Evolutionary conservation across 2,797 vertebrate genomes (phyloP).

Genomic region (Acanthurus tractus): DNA sequence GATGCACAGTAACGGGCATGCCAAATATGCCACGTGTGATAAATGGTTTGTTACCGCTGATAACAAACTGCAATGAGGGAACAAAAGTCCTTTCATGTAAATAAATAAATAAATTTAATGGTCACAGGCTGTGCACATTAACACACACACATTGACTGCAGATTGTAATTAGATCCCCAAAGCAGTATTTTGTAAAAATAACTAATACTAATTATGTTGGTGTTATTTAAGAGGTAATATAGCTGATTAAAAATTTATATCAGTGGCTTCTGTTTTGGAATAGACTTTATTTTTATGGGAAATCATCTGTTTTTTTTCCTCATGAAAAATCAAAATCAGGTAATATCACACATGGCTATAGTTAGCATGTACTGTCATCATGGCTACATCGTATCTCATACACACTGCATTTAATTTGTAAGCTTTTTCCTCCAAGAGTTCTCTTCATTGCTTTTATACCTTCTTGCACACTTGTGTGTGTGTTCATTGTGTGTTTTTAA

Average conservation of each 20-base stretch:
- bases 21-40: conserved; percentile 58
- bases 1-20: conserved; percentile 42
- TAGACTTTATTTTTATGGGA: background rate
- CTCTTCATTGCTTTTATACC: background rate
- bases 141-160: background rate
- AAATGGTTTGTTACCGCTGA: conserved; percentile 38
- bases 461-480: conserved; percentile 19
- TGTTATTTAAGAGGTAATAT: conserved; percentile 8
- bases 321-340: conserved; percentile 9
- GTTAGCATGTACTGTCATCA: background rate
- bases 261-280: conserved; percentile 4
- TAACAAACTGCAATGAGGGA: conserved; percentile 30
- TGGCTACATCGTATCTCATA: conserved; percentile 1
- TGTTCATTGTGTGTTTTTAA: conserved; percentile 31
- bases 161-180: conserved; percentile 21
- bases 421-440: background rate
- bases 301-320: background rate
- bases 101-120: conserved; percentile 28
- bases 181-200: conserved; percentile 29
- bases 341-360: background rate
- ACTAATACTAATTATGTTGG: conserved; percentile 18
- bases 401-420: background rate
- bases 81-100: conserved; percentile 50
- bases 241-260: conserved; percentile 4
- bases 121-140: conserved; percentile 15